Evolutionary conservation across 2,113 vertebrate genomes (phyloP), one percentile per base, ranked within the genome.

Genomic region (Scopus umbretta): DNA sequence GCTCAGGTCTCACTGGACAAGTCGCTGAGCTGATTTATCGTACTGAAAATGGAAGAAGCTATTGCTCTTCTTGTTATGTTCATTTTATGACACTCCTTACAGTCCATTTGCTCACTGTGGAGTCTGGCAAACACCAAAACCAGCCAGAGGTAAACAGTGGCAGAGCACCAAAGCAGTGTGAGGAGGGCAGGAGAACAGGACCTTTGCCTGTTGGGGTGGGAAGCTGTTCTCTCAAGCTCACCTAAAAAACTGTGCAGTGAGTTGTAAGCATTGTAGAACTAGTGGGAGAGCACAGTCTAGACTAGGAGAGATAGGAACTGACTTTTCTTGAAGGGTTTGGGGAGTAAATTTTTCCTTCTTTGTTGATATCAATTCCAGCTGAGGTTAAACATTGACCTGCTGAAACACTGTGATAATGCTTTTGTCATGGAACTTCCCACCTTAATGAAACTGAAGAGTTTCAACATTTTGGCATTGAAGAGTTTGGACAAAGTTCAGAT

Each of bases 301-400:
- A 7, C 40, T 55, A 19, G 58, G 47, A 66, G 63, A 63, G 49
- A 4, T 11, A 10, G 55, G 40, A 43, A 30, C 40, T 47, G 34
- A 20, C 13, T n/a, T 62, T 22, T 36, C 62, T 71, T 40, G 47
- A 45, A 38, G 11, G 32, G 4, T 7, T 63, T 61, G 36, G 36
- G 32, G 10, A 42, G 29, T 7, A n/a, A 18, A 17, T 16, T 22
- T 72, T 78, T 55, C 18, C 13, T 72, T 6, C 47, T 53, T 50
- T 12, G 0, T 43, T 32, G 62, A 10, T 42, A 21, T 1, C 50
- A 10, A 0, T 53, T 75, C 63, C 0, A 0, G 7, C 47, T 79
- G 67, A 26, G 56, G 22, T 42, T 47, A 9, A 53, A 5, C 11
- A 4, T 14, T 59, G 29, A 29, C 36, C 47, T 53, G 62, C 62